Percentiles rank a stretch among this genome's conserved stretches.
phyloP scores from a whole-genome alignment of 2,797 vertebrate genomes.

The Peromyscus eremicus region DNA sequence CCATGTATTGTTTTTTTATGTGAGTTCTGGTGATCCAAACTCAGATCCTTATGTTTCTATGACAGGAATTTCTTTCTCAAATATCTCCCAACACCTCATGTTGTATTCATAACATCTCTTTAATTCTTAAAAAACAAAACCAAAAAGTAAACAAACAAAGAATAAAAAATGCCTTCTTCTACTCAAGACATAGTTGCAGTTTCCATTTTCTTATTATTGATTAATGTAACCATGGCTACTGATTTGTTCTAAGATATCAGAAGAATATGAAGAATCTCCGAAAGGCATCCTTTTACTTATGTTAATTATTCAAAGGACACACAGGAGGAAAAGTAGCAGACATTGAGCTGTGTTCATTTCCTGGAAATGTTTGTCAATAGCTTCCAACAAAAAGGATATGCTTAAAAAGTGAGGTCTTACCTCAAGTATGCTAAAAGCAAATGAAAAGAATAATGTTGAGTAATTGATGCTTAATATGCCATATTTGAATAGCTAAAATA shows the following conservation, averaged over 20 bases:
- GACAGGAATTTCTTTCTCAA: not conserved
- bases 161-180: not conserved
- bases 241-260: not conserved
- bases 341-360: not conserved
- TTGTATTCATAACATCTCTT: not conserved
- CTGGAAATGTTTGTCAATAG: not conserved
- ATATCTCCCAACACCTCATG: not conserved
- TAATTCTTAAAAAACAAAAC: not conserved
- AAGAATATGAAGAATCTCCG: not conserved
- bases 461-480: not conserved
- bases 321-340: not conserved
- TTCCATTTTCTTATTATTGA: not conserved
- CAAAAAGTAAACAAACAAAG: too few species aligned
- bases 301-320: not conserved
- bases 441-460: not conserved
- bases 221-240: not conserved
- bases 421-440: not conserved
- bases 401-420: not conserved
- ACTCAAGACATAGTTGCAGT: not conserved
- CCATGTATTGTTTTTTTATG: too few species aligned
- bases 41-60: not conserved
- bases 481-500: not conserved
- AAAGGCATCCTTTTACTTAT: not conserved
- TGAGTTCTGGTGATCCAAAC: not conserved
- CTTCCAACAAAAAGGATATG: not conserved